Evolutionary conservation across 1,140 invertebrate genomes (phyloP), one percentile per base, ranked within the genome.

Genomic region (Gryllus bimaculatus): DNA sequence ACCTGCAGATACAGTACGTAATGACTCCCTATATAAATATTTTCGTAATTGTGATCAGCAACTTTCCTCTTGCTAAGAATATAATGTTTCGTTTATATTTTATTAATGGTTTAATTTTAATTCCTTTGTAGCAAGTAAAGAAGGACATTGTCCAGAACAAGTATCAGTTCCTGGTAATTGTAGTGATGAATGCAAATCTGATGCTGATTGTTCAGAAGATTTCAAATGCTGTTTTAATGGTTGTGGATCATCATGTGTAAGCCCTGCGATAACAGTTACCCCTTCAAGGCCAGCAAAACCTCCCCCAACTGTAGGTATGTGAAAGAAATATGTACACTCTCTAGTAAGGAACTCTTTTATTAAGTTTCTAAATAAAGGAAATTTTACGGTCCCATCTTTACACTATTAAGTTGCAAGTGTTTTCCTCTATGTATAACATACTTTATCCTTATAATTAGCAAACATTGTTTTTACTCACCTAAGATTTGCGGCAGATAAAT

Each of bases 191-290:
- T 97, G 95, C 84, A 85, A 88, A 76, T 90, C 89, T n/a, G 95
- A 97, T 85, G 92, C 93, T 0, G 94, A 96, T 82, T 97, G 95
- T 85, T 83, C 88, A 8, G 90, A 89, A 47, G 89, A 91, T 8
- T 88, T 89, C 81, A 97, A 97, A 85, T 97, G 95, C 85, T 97
- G 95, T 84, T 86, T 86, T 77, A 92, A 90, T 82, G 93, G 92
- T 66, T 96, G 95, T 83, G 92, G 92, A 8, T 87, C 87, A 21
- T 87, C 90, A 8, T 96, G 95, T 83, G 84, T 93, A 0, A 87
- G 85, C 80, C 93, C 93, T 13, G 85, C 85, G 26, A 77, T 78
- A 18, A 76, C 47, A 48, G 76, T 48, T n/a, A 20, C 26, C 26
- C 26, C 75, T 47, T 18, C 21, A 77, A 77, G 54, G 39, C 74